phyloP scores from a whole-genome alignment of 2,797 vertebrate genomes.

The Poecilia wingei region DNA sequence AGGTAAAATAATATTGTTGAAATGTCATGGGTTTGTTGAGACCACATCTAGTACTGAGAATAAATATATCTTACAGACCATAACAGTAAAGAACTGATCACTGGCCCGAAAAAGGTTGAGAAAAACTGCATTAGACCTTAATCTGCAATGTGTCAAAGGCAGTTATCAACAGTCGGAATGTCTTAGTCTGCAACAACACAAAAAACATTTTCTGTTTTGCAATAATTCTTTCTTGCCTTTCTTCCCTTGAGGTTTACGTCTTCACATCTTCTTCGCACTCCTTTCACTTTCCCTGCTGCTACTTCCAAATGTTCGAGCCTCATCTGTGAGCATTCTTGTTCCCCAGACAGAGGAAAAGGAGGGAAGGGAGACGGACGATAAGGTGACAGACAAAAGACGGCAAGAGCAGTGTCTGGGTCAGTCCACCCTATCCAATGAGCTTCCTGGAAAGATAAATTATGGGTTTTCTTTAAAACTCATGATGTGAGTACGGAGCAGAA shows the following conservation, averaged over 20 bases:
- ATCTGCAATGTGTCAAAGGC: slow-evolving; percentile 56
- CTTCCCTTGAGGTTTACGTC: slow-evolving; percentile 29
- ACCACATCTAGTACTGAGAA: too few species aligned
- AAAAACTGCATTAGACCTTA: slow-evolving; percentile 20
- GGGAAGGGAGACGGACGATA: slow-evolving; percentile 35
- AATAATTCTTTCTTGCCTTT: slow-evolving; percentile 41
- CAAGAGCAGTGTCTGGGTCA: slow-evolving; percentile 36
- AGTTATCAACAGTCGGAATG: background rate
- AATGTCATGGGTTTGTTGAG: too few species aligned
- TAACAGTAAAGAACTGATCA: too few species aligned
- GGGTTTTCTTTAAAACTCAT: slow-evolving; percentile 2
- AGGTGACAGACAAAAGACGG: slow-evolving; percentile 50
- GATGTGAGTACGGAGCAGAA: background rate
- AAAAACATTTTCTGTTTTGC: slow-evolving; percentile 49
- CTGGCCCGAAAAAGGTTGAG: too few species aligned
- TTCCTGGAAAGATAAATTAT: slow-evolving; percentile 31
- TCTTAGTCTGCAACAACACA: slow-evolving; percentile 11
- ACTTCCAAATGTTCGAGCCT: slow-evolving; percentile 58
- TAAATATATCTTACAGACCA: too few species aligned
- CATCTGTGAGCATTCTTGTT: slow-evolving; percentile 67
- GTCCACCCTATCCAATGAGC: slow-evolving; percentile 27
- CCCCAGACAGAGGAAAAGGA: slow-evolving; percentile 35
- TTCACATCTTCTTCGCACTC: slow-evolving; percentile 5
- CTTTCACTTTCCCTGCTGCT: slow-evolving; percentile 33
- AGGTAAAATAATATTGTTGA: too few species aligned